Percentiles rank a stretch among this genome's conserved stretches.
Conservation (phyloP, 2,888 invertebrate genomes). For the Hypena proboscidalis region DNA sequence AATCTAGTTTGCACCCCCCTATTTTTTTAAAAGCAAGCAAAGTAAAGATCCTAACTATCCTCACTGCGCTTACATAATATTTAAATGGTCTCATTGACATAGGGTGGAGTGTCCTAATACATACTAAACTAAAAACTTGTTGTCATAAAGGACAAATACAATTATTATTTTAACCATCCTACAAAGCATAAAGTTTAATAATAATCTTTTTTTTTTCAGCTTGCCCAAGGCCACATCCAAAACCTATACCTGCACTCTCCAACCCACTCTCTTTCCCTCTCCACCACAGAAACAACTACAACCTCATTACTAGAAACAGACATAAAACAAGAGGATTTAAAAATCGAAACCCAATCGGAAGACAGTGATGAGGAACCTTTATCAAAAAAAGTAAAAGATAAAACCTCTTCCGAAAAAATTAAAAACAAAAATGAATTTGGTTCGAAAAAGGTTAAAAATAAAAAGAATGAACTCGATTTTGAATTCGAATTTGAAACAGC, state of each 20-base stretch:
- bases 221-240: slow-evolving; percentile 37
- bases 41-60: no score
- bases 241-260: slow-evolving; percentile 28
- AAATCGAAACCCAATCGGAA: slow-evolving; percentile 17
- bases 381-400: slow-evolving; percentile 22
- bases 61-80: no score
- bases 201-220: slow-evolving; percentile 28
- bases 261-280: slow-evolving; percentile 13
- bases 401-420: no score
- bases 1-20: no score
- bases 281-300: not conserved
- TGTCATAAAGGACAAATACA: no score
- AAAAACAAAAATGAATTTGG: slow-evolving; percentile 7
- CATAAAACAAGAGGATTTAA: slow-evolving; percentile 1
- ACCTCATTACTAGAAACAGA: not conserved
- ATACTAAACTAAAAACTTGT: no score
- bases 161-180: no score
- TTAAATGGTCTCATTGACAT: no score
- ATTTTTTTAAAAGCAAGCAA: no score
- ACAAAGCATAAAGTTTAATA: no score
- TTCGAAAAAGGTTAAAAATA: slow-evolving; percentile 15
- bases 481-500: slow-evolving; percentile 11
- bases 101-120: no score
- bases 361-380: slow-evolving; percentile 35
- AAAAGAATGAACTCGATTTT: slow-evolving; percentile 6